Evolutionary conservation across 2,797 vertebrate genomes (phyloP), one percentile per base, ranked within the genome.

Genomic region (Leptodactylus fallax): DNA sequence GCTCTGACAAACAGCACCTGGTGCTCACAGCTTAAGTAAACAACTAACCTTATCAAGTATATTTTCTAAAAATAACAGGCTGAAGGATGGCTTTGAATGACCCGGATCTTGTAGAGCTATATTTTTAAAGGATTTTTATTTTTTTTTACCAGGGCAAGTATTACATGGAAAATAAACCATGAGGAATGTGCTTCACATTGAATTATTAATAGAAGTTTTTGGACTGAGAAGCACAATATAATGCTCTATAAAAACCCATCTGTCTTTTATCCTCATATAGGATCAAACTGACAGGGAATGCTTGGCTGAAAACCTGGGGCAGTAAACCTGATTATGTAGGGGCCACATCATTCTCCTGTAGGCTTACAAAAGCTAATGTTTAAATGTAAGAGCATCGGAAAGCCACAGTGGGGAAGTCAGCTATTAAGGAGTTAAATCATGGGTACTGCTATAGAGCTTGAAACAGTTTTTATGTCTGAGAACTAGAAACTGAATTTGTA

Each of bases 1-100:
- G 51, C 61, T 58, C 45, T 79, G n/a, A 83, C 76, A 72, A 85
- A 85, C 82, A 85, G 27, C 82, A 85, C 82, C 77, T 85, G 82
- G 76, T 85, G 65, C 55, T 80, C 63, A 61, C 45, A 36, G 63
- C 71, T 47, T 71, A 82, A 51, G 65, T 88, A 88, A 80, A 85
- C 77, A 85, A 72, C 58, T 76, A 74, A 78, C 58, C 45, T 67
- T 16, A 86, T 79, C 49, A 45, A 56, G 16, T 49, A 51, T 25
- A 72, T 74, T 56, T 80, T 56, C 9, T 53, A 60, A 55, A 51
- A 60, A 77, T 63, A 85, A 27, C 58, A 17, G 13, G 13, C 19
- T 65, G 45, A 61, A 77, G 11, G 53, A 84, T 74, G 25, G 10
- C 56, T 51, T 17, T 17, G 45, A 53, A 53, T 14, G 72, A 23